Conservation (phyloP, 2,888 invertebrate species). For the Chloromyia formosa region DNA sequence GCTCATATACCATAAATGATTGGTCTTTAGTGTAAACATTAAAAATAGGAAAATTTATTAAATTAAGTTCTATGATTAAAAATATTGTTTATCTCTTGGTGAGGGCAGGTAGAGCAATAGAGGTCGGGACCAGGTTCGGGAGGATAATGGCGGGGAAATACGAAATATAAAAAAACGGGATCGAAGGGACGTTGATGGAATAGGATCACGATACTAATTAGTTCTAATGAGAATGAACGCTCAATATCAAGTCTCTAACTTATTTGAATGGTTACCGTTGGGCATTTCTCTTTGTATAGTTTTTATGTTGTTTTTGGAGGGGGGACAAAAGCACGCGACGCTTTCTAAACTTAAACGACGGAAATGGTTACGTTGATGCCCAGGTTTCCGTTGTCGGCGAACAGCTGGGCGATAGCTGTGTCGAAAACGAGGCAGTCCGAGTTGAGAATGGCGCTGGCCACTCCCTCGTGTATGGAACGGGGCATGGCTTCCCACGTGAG, state of each 20-base stretch:
- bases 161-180: neutral
- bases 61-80: too few relatives aligned
- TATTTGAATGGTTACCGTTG: constrained; percentile 27
- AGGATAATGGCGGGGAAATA: neutral
- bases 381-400: constrained; percentile 98
- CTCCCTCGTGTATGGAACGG: constrained; percentile 97
- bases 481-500: constrained; percentile 99
- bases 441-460: constrained; percentile 95
- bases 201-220: neutral
- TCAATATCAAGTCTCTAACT: constrained; percentile 10
- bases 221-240: constrained; percentile 7
- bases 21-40: too few relatives aligned
- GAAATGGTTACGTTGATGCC: constrained; percentile 99
- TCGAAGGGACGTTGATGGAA: neutral
- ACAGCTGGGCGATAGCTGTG: constrained; percentile 96
- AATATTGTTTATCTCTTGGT: too few relatives aligned
- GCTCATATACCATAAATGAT: too few relatives aligned
- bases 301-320: too few relatives aligned
- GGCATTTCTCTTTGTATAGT: constrained; percentile 23
- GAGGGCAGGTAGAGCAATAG: too few relatives aligned
- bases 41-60: too few relatives aligned
- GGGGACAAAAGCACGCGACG: neutral
- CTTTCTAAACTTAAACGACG: constrained; percentile 70
- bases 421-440: constrained; percentile 99
- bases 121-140: neutral